Evolutionary conservation across 2,888 invertebrate species (phyloP).

Genomic region (Nesidiocoris tenuis): DNA sequence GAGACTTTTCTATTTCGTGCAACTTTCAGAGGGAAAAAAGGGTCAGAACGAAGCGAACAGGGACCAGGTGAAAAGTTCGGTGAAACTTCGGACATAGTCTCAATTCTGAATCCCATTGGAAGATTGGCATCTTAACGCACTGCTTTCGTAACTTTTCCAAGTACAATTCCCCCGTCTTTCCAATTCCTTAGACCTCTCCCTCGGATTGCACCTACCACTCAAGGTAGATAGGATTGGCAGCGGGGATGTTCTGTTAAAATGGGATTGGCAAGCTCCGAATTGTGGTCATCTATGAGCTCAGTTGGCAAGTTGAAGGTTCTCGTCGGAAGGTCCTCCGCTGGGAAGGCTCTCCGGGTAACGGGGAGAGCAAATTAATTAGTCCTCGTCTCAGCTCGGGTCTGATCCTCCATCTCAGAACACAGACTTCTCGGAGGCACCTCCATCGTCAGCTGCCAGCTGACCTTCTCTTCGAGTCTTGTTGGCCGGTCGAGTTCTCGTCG

Average conservation of each 20-base stretch:
- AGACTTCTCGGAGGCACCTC: no score
- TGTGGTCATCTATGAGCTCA: neutral
- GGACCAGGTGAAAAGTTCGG: neutral
- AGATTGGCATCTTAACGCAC: neutral
- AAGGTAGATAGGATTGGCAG: neutral
- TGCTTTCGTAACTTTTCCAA: neutral
- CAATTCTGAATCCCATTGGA: neutral
- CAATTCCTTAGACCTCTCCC: neutral
- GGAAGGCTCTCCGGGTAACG: conserved; percentile 21
- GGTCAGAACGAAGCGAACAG: neutral
- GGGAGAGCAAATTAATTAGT: conserved; percentile 37
- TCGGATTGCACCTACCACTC: neutral
- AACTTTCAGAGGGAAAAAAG: neutral
- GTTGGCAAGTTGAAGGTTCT: conserved; percentile 12
- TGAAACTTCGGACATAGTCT: neutral
- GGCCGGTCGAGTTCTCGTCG: no score
- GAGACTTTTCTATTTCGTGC: neutral
- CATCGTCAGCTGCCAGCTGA: neutral
- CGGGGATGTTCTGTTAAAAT: neutral
- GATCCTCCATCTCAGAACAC: no score
- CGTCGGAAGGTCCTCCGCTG: neutral
- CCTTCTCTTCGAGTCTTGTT: neutral
- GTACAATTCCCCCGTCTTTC: neutral
- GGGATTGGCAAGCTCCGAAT: neutral
- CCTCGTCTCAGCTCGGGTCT: neutral